Evolutionary conservation across 2,888 invertebrate genomes (phyloP), one percentile per base, ranked within the genome.

Genomic region (Eurois occulta): DNA sequence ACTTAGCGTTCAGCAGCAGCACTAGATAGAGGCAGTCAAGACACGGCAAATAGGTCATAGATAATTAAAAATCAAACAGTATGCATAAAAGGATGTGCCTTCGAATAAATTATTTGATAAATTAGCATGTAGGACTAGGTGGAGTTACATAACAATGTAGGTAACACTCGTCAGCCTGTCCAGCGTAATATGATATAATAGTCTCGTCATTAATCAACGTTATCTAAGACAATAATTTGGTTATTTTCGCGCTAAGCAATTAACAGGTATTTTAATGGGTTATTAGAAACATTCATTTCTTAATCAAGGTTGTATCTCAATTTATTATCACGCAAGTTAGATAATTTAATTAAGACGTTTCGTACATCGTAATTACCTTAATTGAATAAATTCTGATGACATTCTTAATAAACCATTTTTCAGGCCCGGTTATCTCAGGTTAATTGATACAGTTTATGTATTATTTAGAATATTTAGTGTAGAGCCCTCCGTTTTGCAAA

Each of bases 201-300:
- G 11, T 38, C 28, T 32, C 38, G 38, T 65, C 16, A 32, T 67
- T 69, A 69, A 72, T 73, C 72, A 72, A 64, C 35, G 65, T 60
- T 72, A 58, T 21, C 48, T 60, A 78, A 67, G 72, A 83, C n/a
- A 75, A 62, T 79, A 65, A 75, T 70, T 78, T 68, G 35, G 6
- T 18, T 10, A 55, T 64, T 65, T 70, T 64, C n/a, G 32, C 78
- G 43, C 58, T 66, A 52, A 72, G 67, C 74, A 83, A 83, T 78
- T 83, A 78, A 52, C 78, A 48, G 58, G 35, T 41, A 65, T 43
- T 72, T 24, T 32, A 55, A 77, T 32, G 32, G 35, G 48, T 68
- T 43, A 43, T 58, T 68, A 32, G 41, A 76, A 76, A 21, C 62
- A 71, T 48, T 64, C 0, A 52, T 78, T 72, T 67, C 46, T 4